Evolutionary conservation across 1,140 invertebrate genomes (phyloP), one percentile per base, ranked within the genome.

Genomic region (Trichonephila clavipes): DNA sequence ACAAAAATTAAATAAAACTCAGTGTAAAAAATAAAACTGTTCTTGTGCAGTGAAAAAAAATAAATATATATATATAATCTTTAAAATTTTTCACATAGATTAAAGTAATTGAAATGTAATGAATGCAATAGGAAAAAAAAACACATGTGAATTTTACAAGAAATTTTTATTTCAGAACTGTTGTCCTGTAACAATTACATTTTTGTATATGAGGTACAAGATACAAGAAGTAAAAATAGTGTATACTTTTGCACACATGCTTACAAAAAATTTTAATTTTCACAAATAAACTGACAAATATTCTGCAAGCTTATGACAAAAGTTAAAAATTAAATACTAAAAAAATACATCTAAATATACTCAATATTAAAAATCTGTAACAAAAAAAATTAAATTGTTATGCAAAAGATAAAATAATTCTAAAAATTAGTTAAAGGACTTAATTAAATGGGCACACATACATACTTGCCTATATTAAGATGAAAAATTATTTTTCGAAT

Each of bases 81-180:
- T 28, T 24, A 24, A 69, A 51, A 51, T 51, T 69, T 51, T 69
- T 69, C 24, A 69, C 24, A 69, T 21, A 69, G 14, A 28, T 69
- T 16, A 69, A 69, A 21, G 28, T 69, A 12, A 77, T 64, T 21
- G 14, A 77, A 77, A 77, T 77, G 66, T 69, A 77, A 34, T 34
- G 28, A 77, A 77, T 77, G 66, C 21, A 24, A 69, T 69, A 69
- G 66, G 66, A 34, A 77, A 77, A 77, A 62, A 69, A 77, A 77
- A 77, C 72, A 77, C 72, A 77, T 77, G 34, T 34, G 72, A 77
- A 34, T 77, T 77, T 77, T 77, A 77, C 28, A 77, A 77, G 72
- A 77, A 77, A 34, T 77, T 77, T 51, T 77, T 77, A 77, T 77
- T 77, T 77, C 72, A 77, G 28, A 77, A 77, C 66, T 34, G 28